phyloP scores from a whole-genome alignment of 2,113 vertebrate species.

The Rhabdornis inornatus region DNA sequence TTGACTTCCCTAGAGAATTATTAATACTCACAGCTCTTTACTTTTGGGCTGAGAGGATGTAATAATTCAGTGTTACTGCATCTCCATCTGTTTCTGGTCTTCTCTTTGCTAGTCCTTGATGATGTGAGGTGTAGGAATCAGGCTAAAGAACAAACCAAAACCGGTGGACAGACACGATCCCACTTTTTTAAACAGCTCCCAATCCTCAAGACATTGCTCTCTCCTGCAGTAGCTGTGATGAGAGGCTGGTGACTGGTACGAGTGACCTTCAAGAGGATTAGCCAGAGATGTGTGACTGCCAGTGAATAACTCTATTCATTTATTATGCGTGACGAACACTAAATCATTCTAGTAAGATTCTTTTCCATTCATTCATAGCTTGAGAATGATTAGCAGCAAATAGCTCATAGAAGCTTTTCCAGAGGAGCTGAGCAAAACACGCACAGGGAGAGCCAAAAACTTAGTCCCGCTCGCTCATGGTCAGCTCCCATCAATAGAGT shows the following conservation, averaged over 20 bases:
- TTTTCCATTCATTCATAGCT: conserved; percentile 26
- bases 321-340: not conserved
- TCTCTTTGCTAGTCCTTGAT: not conserved
- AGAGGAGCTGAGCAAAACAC: not conserved
- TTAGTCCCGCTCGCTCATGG: not conserved
- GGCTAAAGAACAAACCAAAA: not conserved
- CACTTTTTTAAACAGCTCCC: not conserved
- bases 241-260: not conserved
- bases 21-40: conserved; percentile 43
- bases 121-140: not conserved
- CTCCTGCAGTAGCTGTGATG: not conserved
- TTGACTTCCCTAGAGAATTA: conserved; percentile 26
- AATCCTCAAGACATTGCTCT: not conserved
- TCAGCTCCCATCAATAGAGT: not conserved
- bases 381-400: conserved; percentile 31
- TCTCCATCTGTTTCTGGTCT: conserved; percentile 19
- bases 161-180: rapidly evolving
- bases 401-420: not conserved
- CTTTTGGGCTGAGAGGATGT: conserved; percentile 40
- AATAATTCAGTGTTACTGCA: conserved; percentile 28
- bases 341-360: conserved; percentile 34
- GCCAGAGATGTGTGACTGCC: not conserved
- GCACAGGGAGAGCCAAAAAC: not conserved
- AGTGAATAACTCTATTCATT: conserved; percentile 44
- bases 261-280: conserved; percentile 24